Base-by-base conservation (phyloP, 2,888 invertebrate species). In the Pachliopta kotzebuea region DNA sequence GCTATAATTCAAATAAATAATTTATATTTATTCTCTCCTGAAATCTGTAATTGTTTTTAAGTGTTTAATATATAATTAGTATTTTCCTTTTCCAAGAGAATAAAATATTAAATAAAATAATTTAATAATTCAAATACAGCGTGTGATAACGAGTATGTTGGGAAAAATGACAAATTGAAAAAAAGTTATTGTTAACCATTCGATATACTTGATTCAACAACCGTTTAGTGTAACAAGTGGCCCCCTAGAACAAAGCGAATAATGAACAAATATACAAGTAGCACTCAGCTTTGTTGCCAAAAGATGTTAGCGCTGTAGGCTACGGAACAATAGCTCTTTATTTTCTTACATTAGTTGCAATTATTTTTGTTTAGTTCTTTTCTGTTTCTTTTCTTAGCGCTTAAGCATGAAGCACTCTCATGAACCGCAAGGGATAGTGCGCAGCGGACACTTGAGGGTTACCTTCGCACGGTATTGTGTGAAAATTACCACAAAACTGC, bases 311-410 rank as follows among this genome's bases (percentile, higher is more conserved):
- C 73, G 68, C 73, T 74, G 66, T 68, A 68, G 71, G 70, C 73
- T 66, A 63, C 67, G 59, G 71, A 76, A 88, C 86, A 88, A 89
- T 80, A 70, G 73, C 70, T 74, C 75, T 76, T 85, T 86, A 85
- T 83, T 86, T 85, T 85, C 86, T 86, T 87, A 87, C 88, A 84
- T 85, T 88, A 88, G 88, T 88, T 81, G 76, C 89, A 74, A 78
- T 77, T 80, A 83, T 85, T 86, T 77, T 78, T 78, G 74, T 76
- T 78, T 72, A 77, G 84, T 82, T 85, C 78, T 74, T 82, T 87
- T 80, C 78, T 77, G 75, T 72, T 78, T 78, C 75, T 75, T 80
- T 75, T 72, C 69, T 62, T 71, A 73, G 76, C 77, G 68, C 72
- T 69, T 71, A 67, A 72, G 66, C 70, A 77, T 73, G 64, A 77